Conservation (phyloP, 2,113 vertebrate species). For the Oostethus manadensis region DNA sequence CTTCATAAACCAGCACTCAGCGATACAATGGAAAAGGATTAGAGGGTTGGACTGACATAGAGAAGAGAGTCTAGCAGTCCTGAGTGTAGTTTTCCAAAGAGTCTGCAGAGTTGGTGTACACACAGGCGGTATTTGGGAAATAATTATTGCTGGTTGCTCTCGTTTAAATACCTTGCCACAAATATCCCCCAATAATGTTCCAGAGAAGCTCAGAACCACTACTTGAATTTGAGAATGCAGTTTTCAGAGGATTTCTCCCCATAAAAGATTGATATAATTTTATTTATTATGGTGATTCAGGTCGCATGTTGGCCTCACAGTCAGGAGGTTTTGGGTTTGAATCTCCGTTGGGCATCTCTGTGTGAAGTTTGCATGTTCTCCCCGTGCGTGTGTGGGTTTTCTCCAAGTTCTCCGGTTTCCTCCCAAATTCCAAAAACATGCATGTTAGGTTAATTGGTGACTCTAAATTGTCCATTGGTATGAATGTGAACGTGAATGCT, state of each 20-base stretch:
- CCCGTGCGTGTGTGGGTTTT: too few species aligned
- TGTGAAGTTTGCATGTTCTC: too few species aligned
- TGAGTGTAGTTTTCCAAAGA: constrained; percentile 51
- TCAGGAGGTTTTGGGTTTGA: too few species aligned
- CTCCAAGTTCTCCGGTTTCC: too few species aligned
- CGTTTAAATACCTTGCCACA: constrained; percentile 39
- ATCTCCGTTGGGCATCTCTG: too few species aligned
- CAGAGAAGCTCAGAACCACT: constrained; percentile 30
- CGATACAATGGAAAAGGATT: constrained; percentile 49
- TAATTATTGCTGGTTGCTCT: constrained; percentile 34
- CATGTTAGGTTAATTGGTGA: too few species aligned
- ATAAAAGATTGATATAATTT: constrained; percentile 11
- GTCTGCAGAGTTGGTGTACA: constrained; percentile 45
- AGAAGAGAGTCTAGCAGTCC: constrained; percentile 51
- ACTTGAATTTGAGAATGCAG: constrained; percentile 12
- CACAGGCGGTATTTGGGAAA: constrained; percentile 45
- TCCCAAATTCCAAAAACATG: too few species aligned
- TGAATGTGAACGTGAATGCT: too few species aligned
- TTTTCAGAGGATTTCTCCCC: constrained; percentile 11
- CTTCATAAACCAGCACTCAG: constrained; percentile 28
- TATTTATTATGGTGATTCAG: constrained; percentile 14
- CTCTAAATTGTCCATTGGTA: too few species aligned
- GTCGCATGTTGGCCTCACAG: too few species aligned
- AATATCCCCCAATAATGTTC: constrained; percentile 39
- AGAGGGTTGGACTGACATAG: constrained; percentile 33